Evolutionary conservation across 2,797 vertebrate genomes (phyloP), one percentile per base, ranked within the genome.

Genomic region (Cichlasoma orientale): DNA sequence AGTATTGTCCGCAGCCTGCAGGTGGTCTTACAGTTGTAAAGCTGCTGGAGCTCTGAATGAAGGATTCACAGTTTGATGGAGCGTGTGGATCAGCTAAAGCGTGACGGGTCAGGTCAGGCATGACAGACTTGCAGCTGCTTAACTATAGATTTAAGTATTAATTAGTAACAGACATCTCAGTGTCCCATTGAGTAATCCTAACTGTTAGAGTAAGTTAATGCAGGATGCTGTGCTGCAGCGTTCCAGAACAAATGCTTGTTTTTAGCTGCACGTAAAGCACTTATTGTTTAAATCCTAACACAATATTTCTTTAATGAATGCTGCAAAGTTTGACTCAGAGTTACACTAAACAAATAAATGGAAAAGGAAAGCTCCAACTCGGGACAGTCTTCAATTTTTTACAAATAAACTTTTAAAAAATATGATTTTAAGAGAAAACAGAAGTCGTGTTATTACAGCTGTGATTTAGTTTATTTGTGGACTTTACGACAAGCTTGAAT

Each of bases 1-100:
- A 31, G 56, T 59, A 88, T 92, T 92, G 89, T 91, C 80, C 19
- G 5, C 50, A n/a, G 47, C 58, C 88, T 68, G 80, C 90, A 80
- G 89, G 86, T 80, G 89, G 86, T 87, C 86, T 61, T 71, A 82
- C 74, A 79, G 78, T 80, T 80, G 56, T 7, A 74, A 77, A 82
- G 78, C 84, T 58, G 61, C 57, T 72, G 79, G 47, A 73, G 55
- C 56, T 78, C 25, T 27, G 63, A 88, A 80, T 61, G 58, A 74
- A 85, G 57, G 52, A 63, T 27, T 75, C 27, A 55, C 6, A 69
- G 61, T 73, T 44, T 56, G 81, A 66, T 55, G 73, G 58, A 83
- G 77, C 70, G 1, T 73, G 82, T 77, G 57, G 18, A 31, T 44
- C 41, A 44, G 12, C 13, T 6, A 5, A 16, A 14, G 41, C 41